phyloP scores from a whole-genome alignment of 2,797 vertebrate genomes.

The Megalops cyprinoides region DNA sequence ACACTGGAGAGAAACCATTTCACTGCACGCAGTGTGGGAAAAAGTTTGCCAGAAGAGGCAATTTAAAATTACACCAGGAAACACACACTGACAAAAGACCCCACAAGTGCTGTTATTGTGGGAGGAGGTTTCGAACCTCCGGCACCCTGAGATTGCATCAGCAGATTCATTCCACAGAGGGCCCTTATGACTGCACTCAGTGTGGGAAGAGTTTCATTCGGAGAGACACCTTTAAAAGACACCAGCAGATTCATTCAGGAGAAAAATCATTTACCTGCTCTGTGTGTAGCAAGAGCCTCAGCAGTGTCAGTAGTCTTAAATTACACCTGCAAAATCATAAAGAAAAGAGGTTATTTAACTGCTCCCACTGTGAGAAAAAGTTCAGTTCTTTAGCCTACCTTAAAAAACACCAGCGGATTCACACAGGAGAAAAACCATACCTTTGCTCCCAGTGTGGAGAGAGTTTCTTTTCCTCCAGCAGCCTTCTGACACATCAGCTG shows the following conservation, averaged over 20 bases:
- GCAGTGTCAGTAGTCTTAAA: slow-evolving; percentile 14
- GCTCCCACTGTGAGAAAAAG: slow-evolving; percentile 20
- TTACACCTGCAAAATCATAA: slow-evolving; percentile 10
- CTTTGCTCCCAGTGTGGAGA: slow-evolving; percentile 26
- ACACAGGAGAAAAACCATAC: slow-evolving; percentile 31
- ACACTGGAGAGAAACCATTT: slow-evolving; percentile 28
- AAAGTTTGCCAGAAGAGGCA: neutral
- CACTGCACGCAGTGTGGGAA: slow-evolving; percentile 19
- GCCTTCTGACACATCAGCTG: slow-evolving; percentile 17
- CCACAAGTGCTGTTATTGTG: slow-evolving; percentile 19
- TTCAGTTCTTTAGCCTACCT: slow-evolving; percentile 20
- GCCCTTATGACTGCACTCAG: slow-evolving; percentile 29
- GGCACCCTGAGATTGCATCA: slow-evolving; percentile 19
- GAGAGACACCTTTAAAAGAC: slow-evolving; percentile 43
- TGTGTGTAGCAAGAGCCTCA: slow-evolving; percentile 40
- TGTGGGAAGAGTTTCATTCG: slow-evolving; percentile 45
- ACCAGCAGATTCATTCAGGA: slow-evolving; percentile 39
- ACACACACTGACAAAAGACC: slow-evolving; percentile 21
- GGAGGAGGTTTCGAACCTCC: neutral
- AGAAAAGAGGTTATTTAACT: neutral
- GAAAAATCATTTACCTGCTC: slow-evolving; percentile 34
- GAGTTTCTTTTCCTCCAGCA: slow-evolving; percentile 3
- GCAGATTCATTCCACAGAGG: slow-evolving; percentile 8
- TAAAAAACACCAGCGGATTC: slow-evolving; percentile 18
- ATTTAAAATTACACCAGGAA: slow-evolving; percentile 1